phyloP scores from a whole-genome alignment of 2,797 vertebrate species.

The Streptopelia turtur region DNA sequence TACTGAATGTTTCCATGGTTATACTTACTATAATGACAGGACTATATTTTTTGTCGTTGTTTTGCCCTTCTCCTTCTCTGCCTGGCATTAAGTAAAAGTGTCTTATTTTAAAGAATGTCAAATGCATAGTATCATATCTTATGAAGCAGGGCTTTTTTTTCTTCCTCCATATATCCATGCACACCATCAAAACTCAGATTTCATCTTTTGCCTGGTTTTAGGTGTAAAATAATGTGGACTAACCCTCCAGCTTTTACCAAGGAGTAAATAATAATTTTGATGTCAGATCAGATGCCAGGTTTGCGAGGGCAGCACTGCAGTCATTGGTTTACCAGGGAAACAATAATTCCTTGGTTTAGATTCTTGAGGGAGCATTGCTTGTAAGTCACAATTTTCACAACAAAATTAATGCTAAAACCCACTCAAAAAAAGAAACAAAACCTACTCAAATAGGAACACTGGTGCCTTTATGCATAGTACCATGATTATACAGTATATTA shows the following conservation, averaged over 20 bases:
- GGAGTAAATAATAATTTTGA: conserved; percentile 7
- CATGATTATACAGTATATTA: neutral
- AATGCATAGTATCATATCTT: neutral
- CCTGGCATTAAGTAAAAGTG: neutral
- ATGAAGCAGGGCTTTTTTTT: neutral
- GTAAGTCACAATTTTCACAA: neutral
- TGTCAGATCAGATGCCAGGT: conserved; percentile 20
- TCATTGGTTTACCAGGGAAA: neutral
- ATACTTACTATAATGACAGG: neutral
- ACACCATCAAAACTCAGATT: neutral
- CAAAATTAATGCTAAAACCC: neutral
- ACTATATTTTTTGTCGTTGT: neutral
- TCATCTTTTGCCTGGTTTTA: neutral
- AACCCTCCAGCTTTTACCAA: neutral
- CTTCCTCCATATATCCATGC: neutral
- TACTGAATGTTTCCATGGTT: neutral
- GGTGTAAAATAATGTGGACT: neutral
- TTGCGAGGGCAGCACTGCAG: neutral
- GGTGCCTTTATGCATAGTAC: neutral
- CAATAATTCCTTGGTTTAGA: neutral
- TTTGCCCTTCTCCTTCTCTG: neutral
- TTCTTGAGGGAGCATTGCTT: neutral
- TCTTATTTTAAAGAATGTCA: neutral
- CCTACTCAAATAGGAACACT: neutral
- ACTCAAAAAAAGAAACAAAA: neutral